phyloP scores from a whole-genome alignment of 1,140 invertebrate species.

The Vollenhovia emeryi region DNA sequence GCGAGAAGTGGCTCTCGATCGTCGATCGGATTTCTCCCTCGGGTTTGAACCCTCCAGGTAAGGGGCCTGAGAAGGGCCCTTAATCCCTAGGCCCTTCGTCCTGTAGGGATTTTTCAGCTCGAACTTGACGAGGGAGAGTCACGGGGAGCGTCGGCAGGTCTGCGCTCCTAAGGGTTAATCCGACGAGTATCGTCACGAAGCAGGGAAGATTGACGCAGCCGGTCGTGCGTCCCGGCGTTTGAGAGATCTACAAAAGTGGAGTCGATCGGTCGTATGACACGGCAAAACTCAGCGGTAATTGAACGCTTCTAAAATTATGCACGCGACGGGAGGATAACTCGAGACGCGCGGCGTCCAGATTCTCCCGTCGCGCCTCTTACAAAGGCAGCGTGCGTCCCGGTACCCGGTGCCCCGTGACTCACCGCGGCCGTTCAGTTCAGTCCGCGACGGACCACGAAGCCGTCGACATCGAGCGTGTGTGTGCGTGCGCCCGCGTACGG shows the following conservation, averaged over 20 bases:
- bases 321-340: not conserved
- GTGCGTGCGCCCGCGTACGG: not conserved
- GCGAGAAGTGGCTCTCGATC: no score
- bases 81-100: no score
- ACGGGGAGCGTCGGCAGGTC: no score
- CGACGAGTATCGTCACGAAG: no score
- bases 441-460: conserved; percentile 39
- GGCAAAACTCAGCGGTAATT: not conserved
- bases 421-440: conserved; percentile 29
- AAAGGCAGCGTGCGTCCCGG: conserved; percentile 22
- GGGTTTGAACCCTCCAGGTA: no score
- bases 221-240: no score
- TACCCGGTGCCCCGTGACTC: conserved; percentile 36
- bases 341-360: not conserved
- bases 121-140: no score
- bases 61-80: no score
- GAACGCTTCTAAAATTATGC: not conserved
- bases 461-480: conserved; percentile 21
- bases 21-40: no score
- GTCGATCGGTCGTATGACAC: not conserved
- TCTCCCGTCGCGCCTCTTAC: not conserved
- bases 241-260: not conserved
- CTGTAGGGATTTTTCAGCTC: no score
- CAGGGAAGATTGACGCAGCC: not conserved
- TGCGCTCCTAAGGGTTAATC: no score